phyloP scores from a whole-genome alignment of 2,113 vertebrate genomes.

The Sinocyclocheilus anshuiensis region DNA sequence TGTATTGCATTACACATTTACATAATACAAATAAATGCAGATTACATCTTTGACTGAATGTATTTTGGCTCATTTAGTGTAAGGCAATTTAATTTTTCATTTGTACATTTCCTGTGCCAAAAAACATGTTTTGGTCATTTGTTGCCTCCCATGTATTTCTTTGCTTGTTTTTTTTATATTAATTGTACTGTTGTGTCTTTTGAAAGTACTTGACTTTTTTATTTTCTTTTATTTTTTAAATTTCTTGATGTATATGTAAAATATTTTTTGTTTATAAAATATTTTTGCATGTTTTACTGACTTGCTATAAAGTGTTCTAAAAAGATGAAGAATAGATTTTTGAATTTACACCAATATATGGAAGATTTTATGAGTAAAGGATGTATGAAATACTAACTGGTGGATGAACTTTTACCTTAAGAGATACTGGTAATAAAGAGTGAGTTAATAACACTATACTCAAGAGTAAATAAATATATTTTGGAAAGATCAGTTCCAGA shows the following conservation, averaged over 20 bases:
- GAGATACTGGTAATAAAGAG: slow-evolving; percentile 55
- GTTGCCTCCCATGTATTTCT: slow-evolving; percentile 54
- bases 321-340: slow-evolving; percentile 63
- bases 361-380: slow-evolving; percentile 50
- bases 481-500: slow-evolving; percentile 63
- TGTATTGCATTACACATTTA: slow-evolving; percentile 6
- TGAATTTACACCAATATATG: slow-evolving; percentile 42
- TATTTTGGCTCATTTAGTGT: slow-evolving; percentile 31
- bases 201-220: slow-evolving; percentile 60
- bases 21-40: slow-evolving; percentile 4
- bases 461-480: slow-evolving; percentile 79
- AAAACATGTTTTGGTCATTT: slow-evolving; percentile 10
- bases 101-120: slow-evolving; percentile 54
- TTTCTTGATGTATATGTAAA: slow-evolving; percentile 65
- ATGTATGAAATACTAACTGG: slow-evolving; percentile 62
- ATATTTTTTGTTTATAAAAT: too few relatives aligned
- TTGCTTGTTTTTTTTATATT: slow-evolving; percentile 56
- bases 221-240: slow-evolving; percentile 60
- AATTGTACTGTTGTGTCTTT: slow-evolving; percentile 41
- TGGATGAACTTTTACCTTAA: slow-evolving; percentile 61
- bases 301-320: slow-evolving; percentile 58
- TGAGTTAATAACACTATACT: slow-evolving; percentile 64
- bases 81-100: neutral
- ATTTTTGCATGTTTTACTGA: slow-evolving; percentile 74
- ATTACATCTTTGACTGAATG: slow-evolving; percentile 31